Conservation (phyloP, 2,888 invertebrate species). For the Eustalomyia histrio region DNA sequence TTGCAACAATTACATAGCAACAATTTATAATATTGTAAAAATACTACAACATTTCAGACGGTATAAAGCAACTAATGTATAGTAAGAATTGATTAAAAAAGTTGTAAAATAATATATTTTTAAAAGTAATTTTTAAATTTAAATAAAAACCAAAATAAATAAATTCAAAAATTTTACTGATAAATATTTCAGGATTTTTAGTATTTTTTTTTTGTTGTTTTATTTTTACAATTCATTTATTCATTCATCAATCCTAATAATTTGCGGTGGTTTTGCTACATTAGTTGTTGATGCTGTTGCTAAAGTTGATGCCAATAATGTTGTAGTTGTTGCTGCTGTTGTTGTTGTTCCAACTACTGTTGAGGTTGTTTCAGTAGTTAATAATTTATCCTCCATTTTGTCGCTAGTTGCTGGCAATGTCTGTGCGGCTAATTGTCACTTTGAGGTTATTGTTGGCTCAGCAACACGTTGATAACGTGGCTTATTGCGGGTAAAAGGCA, state of each 20-base stretch:
- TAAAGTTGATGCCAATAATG: slow-evolving; percentile 67
- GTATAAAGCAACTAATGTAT: slow-evolving; percentile 26
- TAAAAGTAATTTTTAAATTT: background rate
- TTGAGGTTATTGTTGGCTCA: slow-evolving; percentile 73
- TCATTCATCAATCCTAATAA: slow-evolving; percentile 77
- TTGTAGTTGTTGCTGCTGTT: slow-evolving; percentile 69
- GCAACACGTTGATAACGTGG: slow-evolving; percentile 91
- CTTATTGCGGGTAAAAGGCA: slow-evolving; percentile 99
- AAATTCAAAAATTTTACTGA: slow-evolving; percentile 41
- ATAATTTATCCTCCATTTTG: slow-evolving; percentile 63
- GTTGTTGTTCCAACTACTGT: slow-evolving; percentile 67
- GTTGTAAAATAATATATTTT: background rate
- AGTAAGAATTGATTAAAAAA: slow-evolving; percentile 19
- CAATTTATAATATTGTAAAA: slow-evolving; percentile 29
- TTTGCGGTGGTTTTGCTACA: slow-evolving; percentile 78
- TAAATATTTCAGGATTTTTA: slow-evolving; percentile 52
- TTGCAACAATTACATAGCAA: slow-evolving; percentile 16
- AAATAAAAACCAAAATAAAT: background rate
- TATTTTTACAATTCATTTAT: slow-evolving; percentile 62
- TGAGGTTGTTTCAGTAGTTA: slow-evolving; percentile 66
- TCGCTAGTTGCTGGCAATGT: slow-evolving; percentile 74
- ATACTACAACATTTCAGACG: slow-evolving; percentile 36
- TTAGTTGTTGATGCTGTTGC: slow-evolving; percentile 65
- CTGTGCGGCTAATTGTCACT: slow-evolving; percentile 81
- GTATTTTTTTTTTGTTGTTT: too few relatives aligned